Base-by-base conservation (phyloP, 2,113 vertebrate species). In the Proterorhinus semilunaris region DNA sequence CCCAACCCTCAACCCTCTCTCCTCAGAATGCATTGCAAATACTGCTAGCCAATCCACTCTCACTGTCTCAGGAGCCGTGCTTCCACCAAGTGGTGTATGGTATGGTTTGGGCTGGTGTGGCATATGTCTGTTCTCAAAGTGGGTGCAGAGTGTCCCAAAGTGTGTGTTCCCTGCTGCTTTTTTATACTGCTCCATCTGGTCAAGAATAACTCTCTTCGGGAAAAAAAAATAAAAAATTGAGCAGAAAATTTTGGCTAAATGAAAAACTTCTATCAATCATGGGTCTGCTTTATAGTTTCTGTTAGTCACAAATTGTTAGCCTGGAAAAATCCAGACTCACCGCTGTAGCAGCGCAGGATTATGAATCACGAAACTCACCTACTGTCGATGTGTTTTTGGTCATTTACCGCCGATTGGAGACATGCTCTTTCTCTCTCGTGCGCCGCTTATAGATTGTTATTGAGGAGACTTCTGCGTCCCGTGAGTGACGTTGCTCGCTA, bases 21-120 rank as follows among this genome's bases (percentile, higher is more conserved):
- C 83, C 87, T 88, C 84, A 86, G 75, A 91, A 91, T 90, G 90
- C 90, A 90, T 88, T 87, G 87, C 90, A 89, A 89, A 83, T 86
- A 83, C 79, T 63, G 82, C 83, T 83, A 85, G 83, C 80, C 87
- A 87, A 88, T 87, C 85, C 88, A 84, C 87, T 76, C 86, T 90
- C 85, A 86, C 88, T 84, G 90, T 88, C 85, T 88, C 52, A 81
- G 42, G 13, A 61, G 58, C 58, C 58, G 5, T 61, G 58, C 13
- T 61, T 61, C 58, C 58, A 61, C 58, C 42, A 61, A 61, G 36
- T 61, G 58, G 58, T 61, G 44, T 42, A 61, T 61, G 58, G 58
- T 61, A 61, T 61, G 58, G 58, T 43, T 44, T 12, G 42, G 58
- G 42, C 44, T 61, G 58, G 58, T 44, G 42, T 44, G 42, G 58